phyloP scores from a whole-genome alignment of 2,888 invertebrate species.

The Drosophila lutescens region DNA sequence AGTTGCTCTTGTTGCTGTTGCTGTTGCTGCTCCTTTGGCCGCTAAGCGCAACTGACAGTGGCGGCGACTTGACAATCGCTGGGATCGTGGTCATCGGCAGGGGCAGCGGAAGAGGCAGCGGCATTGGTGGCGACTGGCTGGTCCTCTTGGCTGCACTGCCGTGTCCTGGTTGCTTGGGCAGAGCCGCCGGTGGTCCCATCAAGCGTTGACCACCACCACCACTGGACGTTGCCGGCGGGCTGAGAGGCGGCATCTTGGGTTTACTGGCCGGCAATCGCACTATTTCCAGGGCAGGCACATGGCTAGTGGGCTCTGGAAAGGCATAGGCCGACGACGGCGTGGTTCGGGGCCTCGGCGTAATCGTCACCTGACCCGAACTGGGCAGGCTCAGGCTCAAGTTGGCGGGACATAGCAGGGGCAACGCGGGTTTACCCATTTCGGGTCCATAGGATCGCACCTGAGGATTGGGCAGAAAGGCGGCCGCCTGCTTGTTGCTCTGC shows the following conservation, averaged over 20 bases:
- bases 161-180: slow-evolving; percentile 80
- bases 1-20: slow-evolving; percentile 37
- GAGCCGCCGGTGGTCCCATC: slow-evolving; percentile 86
- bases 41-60: slow-evolving; percentile 59
- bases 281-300: slow-evolving; percentile 80
- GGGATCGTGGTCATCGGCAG: slow-evolving; percentile 49
- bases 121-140: slow-evolving; percentile 50
- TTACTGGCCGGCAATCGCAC: slow-evolving; percentile 70
- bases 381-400: slow-evolving; percentile 38
- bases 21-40: slow-evolving; percentile 47
- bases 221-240: slow-evolving; percentile 1
- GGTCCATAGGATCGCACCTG: slow-evolving; percentile 52
- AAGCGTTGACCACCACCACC: slow-evolving; percentile 58
- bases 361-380: slow-evolving; percentile 52
- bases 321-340: slow-evolving; percentile 21
- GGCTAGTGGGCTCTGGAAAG: slow-evolving; percentile 28
- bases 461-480: slow-evolving; percentile 31
- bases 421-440: slow-evolving; percentile 41
- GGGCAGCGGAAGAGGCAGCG: slow-evolving; percentile 16
- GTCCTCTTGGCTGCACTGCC: slow-evolving; percentile 72
- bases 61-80: slow-evolving; percentile 72
- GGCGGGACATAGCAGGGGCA: slow-evolving; percentile 54
- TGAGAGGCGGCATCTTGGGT: slow-evolving; percentile 38
- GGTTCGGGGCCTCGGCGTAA: slow-evolving; percentile 47
- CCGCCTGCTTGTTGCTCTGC: slow-evolving; percentile 25